Percentiles rank a stretch among this genome's conserved stretches.
phyloP scores from a whole-genome alignment of 1,140 invertebrate genomes.

The Anoplophora glabripennis region DNA sequence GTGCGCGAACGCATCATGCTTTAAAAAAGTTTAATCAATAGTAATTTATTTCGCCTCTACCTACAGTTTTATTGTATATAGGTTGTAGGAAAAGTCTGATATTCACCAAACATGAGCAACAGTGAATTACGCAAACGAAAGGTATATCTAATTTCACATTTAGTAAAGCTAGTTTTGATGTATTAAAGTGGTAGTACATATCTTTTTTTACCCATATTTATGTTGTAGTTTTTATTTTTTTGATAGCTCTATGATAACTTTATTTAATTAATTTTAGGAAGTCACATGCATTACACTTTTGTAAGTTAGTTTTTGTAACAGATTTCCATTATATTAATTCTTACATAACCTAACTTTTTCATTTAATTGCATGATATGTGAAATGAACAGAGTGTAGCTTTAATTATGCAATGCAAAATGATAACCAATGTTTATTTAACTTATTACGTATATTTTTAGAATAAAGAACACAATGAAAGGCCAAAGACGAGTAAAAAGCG shows the following conservation, averaged over 20 bases:
- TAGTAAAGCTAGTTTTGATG: slow-evolving; percentile 1
- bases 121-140: slow-evolving; percentile 33
- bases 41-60: too few relatives aligned
- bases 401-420: neutral
- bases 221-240: slow-evolving; percentile 2
- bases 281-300: slow-evolving; percentile 9
- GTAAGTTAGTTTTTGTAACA: neutral
- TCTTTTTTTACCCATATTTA: slow-evolving; percentile 12
- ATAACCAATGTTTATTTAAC: slow-evolving; percentile 8
- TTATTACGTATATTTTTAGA: slow-evolving; percentile 33
- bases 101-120: slow-evolving; percentile 21
- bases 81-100: too few relatives aligned
- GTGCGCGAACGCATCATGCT: too few relatives aligned
- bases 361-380: slow-evolving; percentile 8
- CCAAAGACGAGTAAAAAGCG: slow-evolving; percentile 30
- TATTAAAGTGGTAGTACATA: slow-evolving; percentile 1
- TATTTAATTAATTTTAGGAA: slow-evolving; percentile 1
- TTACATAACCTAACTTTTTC: slow-evolving; percentile 1
- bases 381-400: slow-evolving; percentile 1
- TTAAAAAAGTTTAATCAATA: too few relatives aligned
- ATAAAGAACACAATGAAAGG: slow-evolving; percentile 40
- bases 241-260: slow-evolving; percentile 1
- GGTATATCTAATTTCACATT: slow-evolving; percentile 1
- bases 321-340: neutral
- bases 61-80: too few relatives aligned